Evolutionary conservation across 2,797 vertebrate genomes (phyloP).

Genomic region (Columba guinea): DNA sequence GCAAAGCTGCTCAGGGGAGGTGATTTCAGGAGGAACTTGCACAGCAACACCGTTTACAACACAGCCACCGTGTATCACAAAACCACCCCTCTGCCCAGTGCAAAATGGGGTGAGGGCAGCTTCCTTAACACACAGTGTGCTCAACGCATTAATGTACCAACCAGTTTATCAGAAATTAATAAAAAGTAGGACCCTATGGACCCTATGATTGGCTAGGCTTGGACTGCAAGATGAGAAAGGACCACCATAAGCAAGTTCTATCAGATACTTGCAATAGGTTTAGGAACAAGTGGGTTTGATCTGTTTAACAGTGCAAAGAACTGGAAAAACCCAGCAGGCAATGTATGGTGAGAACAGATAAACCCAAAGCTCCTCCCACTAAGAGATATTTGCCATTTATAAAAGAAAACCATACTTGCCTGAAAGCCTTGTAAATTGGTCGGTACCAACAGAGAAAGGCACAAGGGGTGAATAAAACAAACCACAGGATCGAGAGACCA

Average conservation of each 20-base stretch:
- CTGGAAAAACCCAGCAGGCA: slow-evolving; percentile 29
- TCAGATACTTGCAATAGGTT: background rate
- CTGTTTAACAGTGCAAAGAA: background rate
- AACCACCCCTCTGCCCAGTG: background rate
- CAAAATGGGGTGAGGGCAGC: background rate
- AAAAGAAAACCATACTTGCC: slow-evolving; percentile 74
- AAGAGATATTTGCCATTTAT: fast-evolving
- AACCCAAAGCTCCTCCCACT: background rate
- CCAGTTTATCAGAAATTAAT: background rate
- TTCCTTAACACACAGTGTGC: fast-evolving
- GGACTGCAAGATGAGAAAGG: background rate
- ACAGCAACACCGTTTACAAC: background rate
- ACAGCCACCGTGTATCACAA: fast-evolving
- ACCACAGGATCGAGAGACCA: slow-evolving; percentile 93
- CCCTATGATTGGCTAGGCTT: background rate
- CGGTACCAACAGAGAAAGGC: slow-evolving; percentile 98
- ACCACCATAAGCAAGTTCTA: background rate
- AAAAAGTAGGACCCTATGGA: fast-evolving
- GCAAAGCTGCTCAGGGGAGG: background rate
- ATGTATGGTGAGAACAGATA: background rate
- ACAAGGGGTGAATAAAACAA: slow-evolving; percentile 92
- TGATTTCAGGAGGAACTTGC: background rate
- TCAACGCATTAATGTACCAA: background rate
- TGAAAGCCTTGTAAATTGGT: slow-evolving; percentile 97
- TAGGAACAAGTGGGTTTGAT: background rate